These are phyloP conservation scores for Drosophila meridiana DNA, from an alignment of 2,888 invertebrate species.

Conservation along the genomic window DNA sequence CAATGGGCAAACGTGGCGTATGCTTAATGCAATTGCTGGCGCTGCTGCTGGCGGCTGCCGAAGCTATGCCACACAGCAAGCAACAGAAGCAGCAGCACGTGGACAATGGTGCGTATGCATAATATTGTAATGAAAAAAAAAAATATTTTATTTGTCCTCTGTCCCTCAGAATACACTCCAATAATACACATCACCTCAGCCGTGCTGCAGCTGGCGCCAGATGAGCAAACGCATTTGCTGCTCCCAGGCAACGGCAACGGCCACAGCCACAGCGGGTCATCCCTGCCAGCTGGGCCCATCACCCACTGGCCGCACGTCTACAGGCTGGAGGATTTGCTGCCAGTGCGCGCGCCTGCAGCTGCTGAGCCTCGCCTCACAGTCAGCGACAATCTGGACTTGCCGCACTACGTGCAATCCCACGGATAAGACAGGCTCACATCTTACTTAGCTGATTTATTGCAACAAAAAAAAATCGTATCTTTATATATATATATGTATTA, in stretches of 20 bases:
- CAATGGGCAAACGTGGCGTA: slow-evolving; percentile 41
- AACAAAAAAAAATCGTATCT: slow-evolving; percentile 25
- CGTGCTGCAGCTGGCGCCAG: slow-evolving; percentile 60
- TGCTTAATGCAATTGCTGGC: slow-evolving; percentile 28
- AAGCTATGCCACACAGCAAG: background rate
- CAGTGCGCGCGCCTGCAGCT: background rate
- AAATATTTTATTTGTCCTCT: background rate
- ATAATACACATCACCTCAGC: slow-evolving; percentile 71
- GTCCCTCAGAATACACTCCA: slow-evolving; percentile 20
- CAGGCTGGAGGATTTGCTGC: slow-evolving; percentile 6
- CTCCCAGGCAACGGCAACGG: slow-evolving; percentile 26
- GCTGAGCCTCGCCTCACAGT: slow-evolving; percentile 28
- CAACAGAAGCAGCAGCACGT: background rate
- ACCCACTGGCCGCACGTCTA: background rate
- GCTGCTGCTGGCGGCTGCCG: background rate
- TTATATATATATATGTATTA: slow-evolving; percentile 9
- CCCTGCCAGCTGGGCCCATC: background rate
- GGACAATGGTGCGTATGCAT: slow-evolving; percentile 59
- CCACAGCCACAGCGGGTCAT: slow-evolving; percentile 4
- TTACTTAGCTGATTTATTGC: slow-evolving; percentile 43
- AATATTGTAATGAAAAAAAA: background rate
- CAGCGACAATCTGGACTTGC: slow-evolving; percentile 62
- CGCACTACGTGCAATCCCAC: slow-evolving; percentile 30
- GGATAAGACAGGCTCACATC: slow-evolving; percentile 25
- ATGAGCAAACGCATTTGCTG: slow-evolving; percentile 47